A percentile compares a stretch with the other conserved stretches of the same genome.
phyloP scores from a whole-genome alignment of 2,888 invertebrate genomes.

The Allygus modestus region DNA sequence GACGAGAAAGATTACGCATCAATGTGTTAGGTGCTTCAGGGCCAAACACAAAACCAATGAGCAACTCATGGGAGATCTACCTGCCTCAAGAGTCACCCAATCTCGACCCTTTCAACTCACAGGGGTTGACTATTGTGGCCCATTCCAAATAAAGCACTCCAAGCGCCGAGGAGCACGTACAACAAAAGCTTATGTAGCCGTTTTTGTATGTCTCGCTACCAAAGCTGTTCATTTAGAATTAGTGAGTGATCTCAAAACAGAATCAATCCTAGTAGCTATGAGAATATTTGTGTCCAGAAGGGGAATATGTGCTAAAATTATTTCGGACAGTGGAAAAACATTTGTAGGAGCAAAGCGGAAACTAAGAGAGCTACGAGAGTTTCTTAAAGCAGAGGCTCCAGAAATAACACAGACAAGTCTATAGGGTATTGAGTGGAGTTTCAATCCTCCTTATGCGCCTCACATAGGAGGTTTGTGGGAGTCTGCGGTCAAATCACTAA shows the following conservation, averaged over 20 bases:
- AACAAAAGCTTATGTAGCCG: constrained; percentile 69
- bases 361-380: constrained; percentile 41
- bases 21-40: constrained; percentile 67
- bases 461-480: constrained; percentile 64
- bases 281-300: constrained; percentile 71
- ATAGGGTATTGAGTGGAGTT: constrained; percentile 67
- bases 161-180: constrained; percentile 64
- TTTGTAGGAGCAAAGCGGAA: constrained; percentile 71
- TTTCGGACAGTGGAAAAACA: constrained; percentile 72
- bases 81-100: constrained; percentile 67
- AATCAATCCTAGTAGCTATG: constrained; percentile 72
- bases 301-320: constrained; percentile 70
- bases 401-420: constrained; percentile 64
- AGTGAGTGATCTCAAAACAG: constrained; percentile 70
- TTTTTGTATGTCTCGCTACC: constrained; percentile 71
- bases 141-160: constrained; percentile 67
- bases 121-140: constrained; percentile 69
- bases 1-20: constrained; percentile 36
- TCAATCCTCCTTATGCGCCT: constrained; percentile 61
- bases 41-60: constrained; percentile 62
- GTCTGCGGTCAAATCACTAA: constrained; percentile 60
- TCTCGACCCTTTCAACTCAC: constrained; percentile 68
- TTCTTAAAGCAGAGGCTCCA: constrained; percentile 3
- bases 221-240: constrained; percentile 72
- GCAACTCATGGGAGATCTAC: constrained; percentile 71